These are phyloP conservation scores for Luehdorfia chinensis DNA, from an alignment of 1,140 invertebrate species.

Conservation along the genomic window DNA sequence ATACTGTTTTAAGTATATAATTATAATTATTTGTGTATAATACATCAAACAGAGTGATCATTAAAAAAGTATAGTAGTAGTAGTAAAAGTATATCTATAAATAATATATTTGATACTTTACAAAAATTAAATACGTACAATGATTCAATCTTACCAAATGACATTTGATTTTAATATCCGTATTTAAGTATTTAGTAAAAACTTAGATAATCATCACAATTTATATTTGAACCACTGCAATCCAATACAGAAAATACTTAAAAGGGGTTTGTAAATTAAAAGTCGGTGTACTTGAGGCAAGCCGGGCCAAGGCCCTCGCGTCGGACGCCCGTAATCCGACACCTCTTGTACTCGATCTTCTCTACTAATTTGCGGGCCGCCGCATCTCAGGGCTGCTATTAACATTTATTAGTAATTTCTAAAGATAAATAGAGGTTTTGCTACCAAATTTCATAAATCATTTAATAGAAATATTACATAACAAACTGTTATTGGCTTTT, in stretches of 20 bases:
- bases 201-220: not conserved
- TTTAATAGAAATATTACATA: not conserved
- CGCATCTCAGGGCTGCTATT: slow-evolving; percentile 44
- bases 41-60: no score
- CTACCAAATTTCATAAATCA: not conserved
- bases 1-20: no score
- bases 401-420: no score
- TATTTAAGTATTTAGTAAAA: not conserved
- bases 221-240: not conserved
- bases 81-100: not conserved
- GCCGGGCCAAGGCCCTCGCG: slow-evolving; percentile 47
- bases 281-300: slow-evolving; percentile 28
- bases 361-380: slow-evolving; percentile 59
- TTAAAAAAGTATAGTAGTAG: no score
- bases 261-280: slow-evolving; percentile 32
- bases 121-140: no score
- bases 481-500: slow-evolving; percentile 5
- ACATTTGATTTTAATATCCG: not conserved
- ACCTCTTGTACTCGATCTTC: slow-evolving; percentile 69
- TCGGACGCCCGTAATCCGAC: slow-evolving; percentile 58
- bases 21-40: no score
- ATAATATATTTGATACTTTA: no score
- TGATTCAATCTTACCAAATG: not conserved
- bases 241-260: slow-evolving; percentile 15
- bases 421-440: not conserved